phyloP scores from a whole-genome alignment of 2,888 invertebrate genomes.

The Plebejus melissa region DNA sequence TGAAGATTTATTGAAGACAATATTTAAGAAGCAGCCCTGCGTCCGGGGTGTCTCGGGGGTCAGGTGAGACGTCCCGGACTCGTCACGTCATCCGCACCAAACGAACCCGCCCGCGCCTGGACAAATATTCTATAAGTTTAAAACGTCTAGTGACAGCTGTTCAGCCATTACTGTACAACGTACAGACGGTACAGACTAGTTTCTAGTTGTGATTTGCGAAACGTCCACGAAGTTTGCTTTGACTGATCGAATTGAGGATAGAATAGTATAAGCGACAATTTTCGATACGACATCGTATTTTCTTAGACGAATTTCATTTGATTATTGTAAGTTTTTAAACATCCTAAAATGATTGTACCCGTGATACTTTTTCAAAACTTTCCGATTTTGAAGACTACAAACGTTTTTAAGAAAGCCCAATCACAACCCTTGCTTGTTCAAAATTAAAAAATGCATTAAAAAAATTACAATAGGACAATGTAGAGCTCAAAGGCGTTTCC shows the following conservation, averaged over 20 bases:
- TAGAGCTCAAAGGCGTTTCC: slow-evolving; percentile 23
- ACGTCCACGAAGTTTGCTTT: background rate
- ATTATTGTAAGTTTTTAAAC: too few species aligned
- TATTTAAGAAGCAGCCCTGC: background rate
- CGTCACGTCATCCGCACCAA: slow-evolving; percentile 35
- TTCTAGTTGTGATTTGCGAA: slow-evolving; percentile 3
- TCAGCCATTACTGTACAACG: background rate
- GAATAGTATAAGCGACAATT: background rate
- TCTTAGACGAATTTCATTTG: background rate
- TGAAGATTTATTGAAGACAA: background rate
- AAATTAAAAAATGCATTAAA: background rate
- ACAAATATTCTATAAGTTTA: slow-evolving; percentile 28
- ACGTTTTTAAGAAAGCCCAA: background rate
- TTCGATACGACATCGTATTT: background rate
- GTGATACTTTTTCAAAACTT: background rate
- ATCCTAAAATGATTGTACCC: background rate
- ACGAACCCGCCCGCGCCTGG: slow-evolving; percentile 23
- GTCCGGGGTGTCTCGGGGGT: slow-evolving; percentile 28
- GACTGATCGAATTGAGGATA: background rate
- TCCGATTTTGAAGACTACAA: background rate
- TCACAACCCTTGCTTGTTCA: background rate
- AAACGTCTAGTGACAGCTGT: slow-evolving; percentile 15
- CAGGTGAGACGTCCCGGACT: slow-evolving; percentile 38
- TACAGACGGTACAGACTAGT: slow-evolving; percentile 2
- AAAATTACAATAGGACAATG: slow-evolving; percentile 1